These are phyloP conservation scores for Apoderus coryli DNA, from an alignment of 2,888 invertebrate species.

Conservation along the genomic window DNA sequence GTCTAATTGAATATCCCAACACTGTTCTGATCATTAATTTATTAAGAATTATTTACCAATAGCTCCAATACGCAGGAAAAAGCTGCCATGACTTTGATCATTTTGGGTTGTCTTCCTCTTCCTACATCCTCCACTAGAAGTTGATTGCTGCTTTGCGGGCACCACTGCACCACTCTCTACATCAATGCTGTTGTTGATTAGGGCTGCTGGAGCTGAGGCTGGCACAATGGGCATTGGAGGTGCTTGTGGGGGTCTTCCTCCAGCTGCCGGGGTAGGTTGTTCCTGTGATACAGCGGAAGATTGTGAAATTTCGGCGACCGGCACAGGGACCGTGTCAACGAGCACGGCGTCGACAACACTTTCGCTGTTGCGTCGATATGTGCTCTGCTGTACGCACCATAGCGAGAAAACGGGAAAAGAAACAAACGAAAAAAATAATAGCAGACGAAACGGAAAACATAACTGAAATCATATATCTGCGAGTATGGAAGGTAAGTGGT, in stretches of 20 bases:
- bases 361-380: slow-evolving; percentile 35
- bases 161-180: slow-evolving; percentile 47
- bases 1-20: too few relatives aligned
- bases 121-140: slow-evolving; percentile 32
- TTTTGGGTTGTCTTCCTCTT: slow-evolving; percentile 83
- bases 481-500: too few relatives aligned
- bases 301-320: slow-evolving; percentile 32
- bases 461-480: too few relatives aligned
- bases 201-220: slow-evolving; percentile 38
- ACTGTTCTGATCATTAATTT: too few relatives aligned
- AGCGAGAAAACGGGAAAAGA: slow-evolving; percentile 10
- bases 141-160: slow-evolving; percentile 33
- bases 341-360: slow-evolving; percentile 33
- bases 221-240: slow-evolving; percentile 48
- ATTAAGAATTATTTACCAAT: too few relatives aligned
- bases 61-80: slow-evolving; percentile 83
- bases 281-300: too few relatives aligned
- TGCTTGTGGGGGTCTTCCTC: slow-evolving; percentile 40
- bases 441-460: slow-evolving; percentile 6
- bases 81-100: slow-evolving; percentile 83
- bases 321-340: slow-evolving; percentile 32
- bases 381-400: slow-evolving; percentile 33
- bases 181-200: slow-evolving; percentile 44
- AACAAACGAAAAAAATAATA: slow-evolving; percentile 11
- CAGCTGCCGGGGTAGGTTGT: slow-evolving; percentile 24